phyloP scores from a whole-genome alignment of 2,888 invertebrate species.

The Ophraella communa region DNA sequence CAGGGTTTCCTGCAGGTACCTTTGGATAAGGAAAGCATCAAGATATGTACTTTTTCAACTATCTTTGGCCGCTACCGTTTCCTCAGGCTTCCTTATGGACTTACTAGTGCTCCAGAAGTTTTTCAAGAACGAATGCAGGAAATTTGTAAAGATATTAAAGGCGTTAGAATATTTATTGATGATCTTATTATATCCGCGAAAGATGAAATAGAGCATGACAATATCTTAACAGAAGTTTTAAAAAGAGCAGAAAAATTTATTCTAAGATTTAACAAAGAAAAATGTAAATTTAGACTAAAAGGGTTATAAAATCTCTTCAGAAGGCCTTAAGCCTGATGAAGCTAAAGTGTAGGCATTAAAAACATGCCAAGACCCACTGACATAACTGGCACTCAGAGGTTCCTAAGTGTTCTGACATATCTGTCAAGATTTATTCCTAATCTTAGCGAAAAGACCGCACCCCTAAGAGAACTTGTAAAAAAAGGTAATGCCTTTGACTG shows the following conservation, averaged over 20 bases:
- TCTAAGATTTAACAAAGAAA: no score
- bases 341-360: background rate
- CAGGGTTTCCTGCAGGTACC: background rate
- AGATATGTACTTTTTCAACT: slow-evolving; percentile 37
- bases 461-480: slow-evolving; percentile 39
- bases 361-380: slow-evolving; percentile 7
- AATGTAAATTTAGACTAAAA: no score
- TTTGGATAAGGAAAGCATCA: slow-evolving; percentile 27
- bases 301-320: no score
- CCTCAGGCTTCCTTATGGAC: slow-evolving; percentile 45
- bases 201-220: slow-evolving; percentile 37
- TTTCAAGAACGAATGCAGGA: slow-evolving; percentile 26
- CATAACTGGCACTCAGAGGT: slow-evolving; percentile 26
- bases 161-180: slow-evolving; percentile 37
- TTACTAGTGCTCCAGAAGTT: slow-evolving; percentile 27
- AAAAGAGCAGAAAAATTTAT: no score
- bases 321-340: no score
- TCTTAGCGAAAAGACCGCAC: slow-evolving; percentile 38
- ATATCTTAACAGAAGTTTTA: slow-evolving; percentile 20
- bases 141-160: slow-evolving; percentile 39
- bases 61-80: slow-evolving; percentile 22
- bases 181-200: slow-evolving; percentile 39
- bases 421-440: slow-evolving; percentile 42
- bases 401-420: slow-evolving; percentile 42
- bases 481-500: slow-evolving; percentile 37